Conservation (phyloP, 2,113 vertebrate species). For the Sorex fumeus region DNA sequence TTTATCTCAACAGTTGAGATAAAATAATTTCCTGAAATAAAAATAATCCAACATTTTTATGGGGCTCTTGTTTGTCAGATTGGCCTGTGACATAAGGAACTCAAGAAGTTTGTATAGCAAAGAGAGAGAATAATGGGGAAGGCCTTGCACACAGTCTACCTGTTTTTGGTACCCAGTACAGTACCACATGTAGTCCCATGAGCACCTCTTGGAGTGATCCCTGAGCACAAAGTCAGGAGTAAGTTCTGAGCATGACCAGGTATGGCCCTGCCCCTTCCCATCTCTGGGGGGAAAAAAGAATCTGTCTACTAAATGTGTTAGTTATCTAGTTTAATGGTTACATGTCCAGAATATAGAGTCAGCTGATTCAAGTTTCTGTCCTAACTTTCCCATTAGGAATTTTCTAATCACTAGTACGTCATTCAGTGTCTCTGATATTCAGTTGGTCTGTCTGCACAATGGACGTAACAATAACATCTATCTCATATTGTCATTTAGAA, state of each 20-base stretch:
- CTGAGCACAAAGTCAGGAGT: too few relatives aligned
- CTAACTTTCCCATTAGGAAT: neutral
- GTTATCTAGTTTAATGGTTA: neutral
- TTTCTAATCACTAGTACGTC: neutral
- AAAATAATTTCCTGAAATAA: constrained; percentile 17
- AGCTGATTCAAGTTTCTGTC: constrained; percentile 15
- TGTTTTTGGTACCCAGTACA: too few relatives aligned
- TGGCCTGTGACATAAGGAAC: neutral
- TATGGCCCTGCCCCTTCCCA: neutral
- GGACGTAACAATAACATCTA: neutral
- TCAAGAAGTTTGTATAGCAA: neutral
- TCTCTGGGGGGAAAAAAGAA: neutral
- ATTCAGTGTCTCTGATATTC: neutral
- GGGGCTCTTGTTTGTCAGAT: neutral
- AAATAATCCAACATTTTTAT: constrained; percentile 30
- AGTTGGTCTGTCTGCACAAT: constrained; percentile 10
- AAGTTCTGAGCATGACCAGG: too few relatives aligned
- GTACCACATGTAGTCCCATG: too few relatives aligned
- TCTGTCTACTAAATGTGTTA: neutral
- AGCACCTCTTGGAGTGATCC: too few relatives aligned
- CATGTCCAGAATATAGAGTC: neutral
- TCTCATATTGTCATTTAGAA: neutral
- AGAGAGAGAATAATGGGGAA: too few relatives aligned
- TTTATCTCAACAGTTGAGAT: too few relatives aligned
- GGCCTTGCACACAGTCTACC: too few relatives aligned